Percentiles rank a stretch among this genome's conserved stretches.
Evolutionary conservation across 2,113 vertebrate species (phyloP).

Genomic region (Tylochromis polylepis): DNA sequence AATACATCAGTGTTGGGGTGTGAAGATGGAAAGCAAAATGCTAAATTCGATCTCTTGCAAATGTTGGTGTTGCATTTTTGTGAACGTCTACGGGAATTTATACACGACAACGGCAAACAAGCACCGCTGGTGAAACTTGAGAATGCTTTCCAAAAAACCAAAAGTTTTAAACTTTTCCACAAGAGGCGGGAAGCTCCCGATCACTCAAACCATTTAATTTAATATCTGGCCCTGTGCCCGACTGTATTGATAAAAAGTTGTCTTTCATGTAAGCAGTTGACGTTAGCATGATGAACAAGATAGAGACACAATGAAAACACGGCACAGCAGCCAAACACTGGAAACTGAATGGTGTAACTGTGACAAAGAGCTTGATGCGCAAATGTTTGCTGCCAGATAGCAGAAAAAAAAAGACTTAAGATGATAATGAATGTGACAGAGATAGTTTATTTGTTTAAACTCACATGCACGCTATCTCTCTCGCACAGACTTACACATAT

Average conservation of each 20-base stretch:
- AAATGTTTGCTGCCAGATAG: slow-evolving; percentile 65
- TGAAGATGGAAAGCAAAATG: not conserved
- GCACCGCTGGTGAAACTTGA: not conserved
- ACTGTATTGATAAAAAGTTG: slow-evolving; percentile 37
- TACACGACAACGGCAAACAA: not conserved
- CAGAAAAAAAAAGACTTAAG: slow-evolving; percentile 27
- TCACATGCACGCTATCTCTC: slow-evolving; percentile 48
- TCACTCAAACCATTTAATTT: slow-evolving; percentile 27
- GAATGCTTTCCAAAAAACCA: not conserved
- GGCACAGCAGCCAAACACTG: not conserved
- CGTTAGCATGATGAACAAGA: slow-evolving; percentile 62
- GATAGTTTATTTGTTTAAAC: slow-evolving; percentile 65
- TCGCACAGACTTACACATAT: slow-evolving; percentile 30
- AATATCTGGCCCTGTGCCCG: slow-evolving; percentile 43
- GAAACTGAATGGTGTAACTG: slow-evolving; percentile 14
- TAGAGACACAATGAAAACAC: slow-evolving; percentile 53
- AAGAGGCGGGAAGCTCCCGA: not conserved
- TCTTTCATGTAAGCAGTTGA: slow-evolving; percentile 45
- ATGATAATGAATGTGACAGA: slow-evolving; percentile 55
- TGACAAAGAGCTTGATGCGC: slow-evolving; percentile 36
- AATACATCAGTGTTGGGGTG: not conserved
- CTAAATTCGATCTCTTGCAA: not conserved
- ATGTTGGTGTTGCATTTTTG: not conserved
- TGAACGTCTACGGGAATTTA: not conserved
- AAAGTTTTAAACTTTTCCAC: not conserved